Evolutionary conservation across 1,140 invertebrate species (phyloP).

Genomic region (Diachasma alloeum): DNA sequence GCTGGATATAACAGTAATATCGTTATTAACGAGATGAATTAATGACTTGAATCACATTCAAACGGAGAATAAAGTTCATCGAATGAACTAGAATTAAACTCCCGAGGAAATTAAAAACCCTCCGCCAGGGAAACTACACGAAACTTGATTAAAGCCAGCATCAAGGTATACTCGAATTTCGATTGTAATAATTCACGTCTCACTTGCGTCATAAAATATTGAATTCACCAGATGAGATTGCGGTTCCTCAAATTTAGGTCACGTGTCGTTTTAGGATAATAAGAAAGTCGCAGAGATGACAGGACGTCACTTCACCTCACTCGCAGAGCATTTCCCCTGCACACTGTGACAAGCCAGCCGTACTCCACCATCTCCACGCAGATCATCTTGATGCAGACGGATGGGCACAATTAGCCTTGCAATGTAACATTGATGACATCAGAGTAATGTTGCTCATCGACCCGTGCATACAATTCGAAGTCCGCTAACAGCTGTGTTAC

Average conservation of each 20-base stretch:
- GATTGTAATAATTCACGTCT: background rate
- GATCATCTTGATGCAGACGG: background rate
- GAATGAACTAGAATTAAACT: background rate
- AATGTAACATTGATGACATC: conserved; percentile 7
- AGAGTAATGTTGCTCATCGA: background rate
- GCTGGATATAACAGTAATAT: too few species aligned
- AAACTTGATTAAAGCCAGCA: background rate
- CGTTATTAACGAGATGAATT: too few species aligned
- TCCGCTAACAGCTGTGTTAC: background rate
- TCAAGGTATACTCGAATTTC: background rate
- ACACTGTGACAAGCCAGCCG: background rate
- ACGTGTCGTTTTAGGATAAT: background rate
- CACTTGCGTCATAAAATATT: background rate
- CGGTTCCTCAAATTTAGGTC: background rate
- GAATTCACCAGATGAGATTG: background rate
- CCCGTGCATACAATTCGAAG: background rate
- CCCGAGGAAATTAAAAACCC: background rate
- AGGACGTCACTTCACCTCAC: background rate
- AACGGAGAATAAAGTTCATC: background rate
- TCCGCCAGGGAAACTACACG: too few species aligned
- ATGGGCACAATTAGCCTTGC: conserved; percentile 7
- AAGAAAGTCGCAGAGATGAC: background rate
- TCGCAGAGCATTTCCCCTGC: background rate
- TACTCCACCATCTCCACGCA: background rate
- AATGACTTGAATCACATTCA: too few species aligned